Conservation (phyloP, 1,140 invertebrate species). For the Rhyacophila brunnea region DNA sequence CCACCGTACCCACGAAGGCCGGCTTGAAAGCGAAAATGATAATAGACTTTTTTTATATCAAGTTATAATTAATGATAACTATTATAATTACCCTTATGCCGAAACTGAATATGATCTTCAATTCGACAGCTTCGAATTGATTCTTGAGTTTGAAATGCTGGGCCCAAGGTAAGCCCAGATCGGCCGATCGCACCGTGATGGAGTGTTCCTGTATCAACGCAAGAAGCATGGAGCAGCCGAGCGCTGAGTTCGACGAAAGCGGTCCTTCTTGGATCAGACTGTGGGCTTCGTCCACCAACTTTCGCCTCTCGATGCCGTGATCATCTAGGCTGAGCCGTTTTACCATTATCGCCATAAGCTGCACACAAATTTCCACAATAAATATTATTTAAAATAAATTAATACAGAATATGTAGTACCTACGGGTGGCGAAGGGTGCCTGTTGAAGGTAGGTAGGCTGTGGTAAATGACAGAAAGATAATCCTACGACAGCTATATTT, state of each 20-base stretch:
- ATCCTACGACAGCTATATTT: too few species aligned
- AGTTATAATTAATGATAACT: too few species aligned
- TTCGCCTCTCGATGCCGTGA: slow-evolving; percentile 64
- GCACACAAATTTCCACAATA: too few species aligned
- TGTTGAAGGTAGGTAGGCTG: too few species aligned
- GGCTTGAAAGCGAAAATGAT: too few species aligned
- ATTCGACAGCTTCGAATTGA: slow-evolving; percentile 76
- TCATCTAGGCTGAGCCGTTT: slow-evolving; percentile 78
- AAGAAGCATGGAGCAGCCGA: slow-evolving; percentile 77
- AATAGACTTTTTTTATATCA: too few species aligned
- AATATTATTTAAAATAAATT: slow-evolving; percentile 48
- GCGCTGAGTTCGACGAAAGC: slow-evolving; percentile 15
- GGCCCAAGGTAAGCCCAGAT: slow-evolving; percentile 84
- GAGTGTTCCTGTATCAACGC: slow-evolving; percentile 86
- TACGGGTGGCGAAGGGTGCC: too few species aligned
- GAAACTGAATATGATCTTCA: slow-evolving; percentile 74
- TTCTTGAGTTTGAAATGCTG: slow-evolving; percentile 81
- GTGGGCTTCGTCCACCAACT: slow-evolving; percentile 73
- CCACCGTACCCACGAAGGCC: too few species aligned
- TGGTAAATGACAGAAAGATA: too few species aligned
- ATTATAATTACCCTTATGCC: slow-evolving; percentile 20
- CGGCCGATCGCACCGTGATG: slow-evolving; percentile 78
- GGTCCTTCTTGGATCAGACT: slow-evolving; percentile 53
- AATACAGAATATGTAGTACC: neutral
- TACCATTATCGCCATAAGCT: slow-evolving; percentile 83